A percentile compares a stretch with the other conserved stretches of the same genome.
phyloP scores from a whole-genome alignment of 2,113 vertebrate species.

The Micromys minutus region DNA sequence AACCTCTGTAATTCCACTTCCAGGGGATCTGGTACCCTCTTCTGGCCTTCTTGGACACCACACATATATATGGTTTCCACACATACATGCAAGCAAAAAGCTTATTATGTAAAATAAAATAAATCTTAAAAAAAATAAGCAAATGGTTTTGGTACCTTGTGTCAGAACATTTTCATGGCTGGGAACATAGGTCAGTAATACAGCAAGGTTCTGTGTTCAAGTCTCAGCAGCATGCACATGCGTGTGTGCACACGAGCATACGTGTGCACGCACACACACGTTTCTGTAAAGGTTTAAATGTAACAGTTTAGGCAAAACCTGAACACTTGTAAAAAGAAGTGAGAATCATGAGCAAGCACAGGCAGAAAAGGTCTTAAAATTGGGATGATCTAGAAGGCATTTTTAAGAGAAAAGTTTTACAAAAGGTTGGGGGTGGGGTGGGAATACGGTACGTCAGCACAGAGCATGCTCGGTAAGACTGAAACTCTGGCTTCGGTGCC shows the following conservation, averaged over 20 bases:
- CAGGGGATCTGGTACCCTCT: neutral
- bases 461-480: neutral
- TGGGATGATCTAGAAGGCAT: conserved; percentile 7
- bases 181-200: neutral
- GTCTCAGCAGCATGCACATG: neutral
- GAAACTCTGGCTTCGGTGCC: neutral
- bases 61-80: neutral
- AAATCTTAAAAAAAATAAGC: neutral
- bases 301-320: too few relatives aligned
- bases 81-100: neutral
- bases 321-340: too few relatives aligned
- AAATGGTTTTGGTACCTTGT: neutral
- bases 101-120: neutral
- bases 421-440: neutral
- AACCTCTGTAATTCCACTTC: neutral
- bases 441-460: too few relatives aligned
- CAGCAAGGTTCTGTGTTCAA: neutral
- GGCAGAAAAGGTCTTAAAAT: neutral
- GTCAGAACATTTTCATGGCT: neutral
- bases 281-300: too few relatives aligned
- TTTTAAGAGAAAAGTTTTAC: neutral
- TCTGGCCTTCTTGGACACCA: neutral
- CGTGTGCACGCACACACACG: too few relatives aligned
- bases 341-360: too few relatives aligned
- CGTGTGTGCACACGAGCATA: accelerated